Conservation (phyloP, 2,888 invertebrate species). For the Parnassius smintheus region DNA sequence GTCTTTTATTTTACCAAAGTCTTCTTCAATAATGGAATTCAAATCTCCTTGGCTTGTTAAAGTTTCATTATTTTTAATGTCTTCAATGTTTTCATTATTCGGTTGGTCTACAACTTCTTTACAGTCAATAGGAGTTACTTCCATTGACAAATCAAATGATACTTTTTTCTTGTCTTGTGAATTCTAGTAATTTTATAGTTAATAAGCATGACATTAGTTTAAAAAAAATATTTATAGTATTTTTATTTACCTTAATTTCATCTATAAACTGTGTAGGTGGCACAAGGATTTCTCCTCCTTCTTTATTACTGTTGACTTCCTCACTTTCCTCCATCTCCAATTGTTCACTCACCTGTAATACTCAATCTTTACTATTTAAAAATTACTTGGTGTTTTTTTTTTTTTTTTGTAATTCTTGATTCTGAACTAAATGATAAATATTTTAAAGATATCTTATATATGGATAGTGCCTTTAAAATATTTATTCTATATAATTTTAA, state of each 20-base stretch:
- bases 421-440: too few relatives aligned
- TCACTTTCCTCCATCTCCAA: conserved; percentile 42
- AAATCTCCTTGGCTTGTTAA: conserved; percentile 42
- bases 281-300: conserved; percentile 41
- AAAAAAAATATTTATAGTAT: too few relatives aligned
- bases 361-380: conserved; percentile 1
- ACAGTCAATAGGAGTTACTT: conserved; percentile 37
- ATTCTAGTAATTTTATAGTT: conserved; percentile 28
- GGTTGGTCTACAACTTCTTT: conserved; percentile 22
- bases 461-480: conserved; percentile 1
- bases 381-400: neutral
- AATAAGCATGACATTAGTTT: too few relatives aligned
- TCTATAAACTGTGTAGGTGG: conserved; percentile 67
- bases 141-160: conserved; percentile 46
- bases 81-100: conserved; percentile 15
- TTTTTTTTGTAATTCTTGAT: neutral
- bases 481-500: too few relatives aligned
- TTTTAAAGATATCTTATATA: neutral
- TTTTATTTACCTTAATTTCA: conserved; percentile 36
- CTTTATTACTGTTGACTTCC: conserved; percentile 42
- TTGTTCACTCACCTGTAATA: conserved; percentile 14
- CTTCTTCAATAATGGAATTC: conserved; percentile 45
- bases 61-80: conserved; percentile 39
- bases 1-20: conserved; percentile 55
- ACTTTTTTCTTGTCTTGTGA: conserved; percentile 55